Base-by-base conservation (phyloP, 1,140 invertebrate genomes). In the Lepidurus couesii region DNA sequence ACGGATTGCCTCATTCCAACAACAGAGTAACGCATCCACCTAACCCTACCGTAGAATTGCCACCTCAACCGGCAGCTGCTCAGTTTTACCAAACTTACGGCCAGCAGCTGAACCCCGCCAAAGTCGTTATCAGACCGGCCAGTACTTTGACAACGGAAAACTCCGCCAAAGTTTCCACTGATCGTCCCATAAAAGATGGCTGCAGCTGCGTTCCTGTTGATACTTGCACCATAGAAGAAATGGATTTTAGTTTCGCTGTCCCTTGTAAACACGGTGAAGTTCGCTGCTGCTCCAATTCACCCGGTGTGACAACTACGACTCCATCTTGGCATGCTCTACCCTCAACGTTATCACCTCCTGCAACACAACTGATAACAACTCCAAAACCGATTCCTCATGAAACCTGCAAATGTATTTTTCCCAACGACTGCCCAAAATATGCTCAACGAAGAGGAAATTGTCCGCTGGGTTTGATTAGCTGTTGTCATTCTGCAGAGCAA, bases 211-310 rank as follows among this genome's bases (percentile, higher is more conserved):
- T 75, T 34, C 78, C 78, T 7, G 24, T 79, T 43, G 44, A 79
- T 74, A 24, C 65, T 11, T 79, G 78, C n/a, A 43, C 78, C 24
- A 79, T 79, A 21, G 78, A 79, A 26, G 21, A 74, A 11, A 79
- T 79, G 78, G 78, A 79, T 34, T 79, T 79, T 34, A 73, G 78
- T 34, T 79, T 79, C 43, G 78, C 73, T 43, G 74, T 75, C 34
- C 47, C 73, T 44, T 79, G 78, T 21, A 44, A 74, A 42, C 73
- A 79, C 44, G 78, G 78, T 26, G 45, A 73, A 43, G 78, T 79
- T 10, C 78, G 78, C 13, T 79, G 78, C 24, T 79, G 78, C 44
- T n/a, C 53, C 53, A 65, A 74, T 16, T 74, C 78, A 42, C 74
- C 47, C 11, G 78, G 45, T n/a, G 34, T 45, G 7, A 75, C 9